Evolutionary conservation across 2,113 vertebrate species (phyloP), one percentile per base, ranked within the genome.

Genomic region (Vombatus ursinus): DNA sequence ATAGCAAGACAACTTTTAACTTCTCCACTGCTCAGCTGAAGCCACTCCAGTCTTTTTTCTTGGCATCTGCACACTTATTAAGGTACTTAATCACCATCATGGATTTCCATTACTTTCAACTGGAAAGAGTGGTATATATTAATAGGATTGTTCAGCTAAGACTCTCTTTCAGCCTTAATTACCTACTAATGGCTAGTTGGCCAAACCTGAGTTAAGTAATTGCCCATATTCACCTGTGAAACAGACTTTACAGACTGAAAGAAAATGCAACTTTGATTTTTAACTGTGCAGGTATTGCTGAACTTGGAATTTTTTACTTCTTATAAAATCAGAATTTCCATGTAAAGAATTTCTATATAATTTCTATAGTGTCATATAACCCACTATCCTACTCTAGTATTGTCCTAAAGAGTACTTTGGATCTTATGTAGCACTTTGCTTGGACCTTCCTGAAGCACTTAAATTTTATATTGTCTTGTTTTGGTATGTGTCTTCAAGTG

Each of bases 211-310:
- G 57, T 2, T 47, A 47, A 95, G 14, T 3, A 6, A 14, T 26
- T 1, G 2, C 44, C 0, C 24, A 48, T 44, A 31, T 25, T 57
- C n/a, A n/a, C 50, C 28, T n/a, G 24, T 0, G 0, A 48, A n/a
- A 68, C 53, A 91, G 44, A 12, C 48, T 92, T 47, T 28, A 31
- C 3, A 12, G 51, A 48, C 48, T 9, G 0, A 48, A 54, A 37
- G n/a, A 68, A 57, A 48, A 90, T 50, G 10, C 51, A 50, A 0
- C 51, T 0, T 26, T 0, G 3, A 48, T 28, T 50, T 94, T 50
- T 25, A 25, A 51, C 25, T 28, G 89, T 25, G 91, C 9, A 95
- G 92, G 11, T 22, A 22, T 8, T 68, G 25, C 92, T 49, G 26
- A 28, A 23, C 16, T 1, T 48, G n/a, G 9, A 37, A 1, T 31